phyloP scores from a whole-genome alignment of 2,797 vertebrate genomes.

The Vireo griseus region DNA sequence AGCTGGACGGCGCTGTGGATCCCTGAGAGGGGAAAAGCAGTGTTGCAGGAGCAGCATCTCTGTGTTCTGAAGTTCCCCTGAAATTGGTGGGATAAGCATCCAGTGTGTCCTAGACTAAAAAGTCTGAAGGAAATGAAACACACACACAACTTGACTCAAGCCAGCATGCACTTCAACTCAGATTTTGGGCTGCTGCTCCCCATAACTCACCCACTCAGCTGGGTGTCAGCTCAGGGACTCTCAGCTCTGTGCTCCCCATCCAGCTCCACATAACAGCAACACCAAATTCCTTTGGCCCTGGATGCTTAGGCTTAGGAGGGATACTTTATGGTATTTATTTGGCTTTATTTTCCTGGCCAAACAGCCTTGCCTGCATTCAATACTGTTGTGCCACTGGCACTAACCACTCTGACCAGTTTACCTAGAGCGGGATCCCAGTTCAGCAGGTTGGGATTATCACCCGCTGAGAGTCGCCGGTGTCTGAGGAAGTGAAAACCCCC shows the following conservation, averaged over 20 bases:
- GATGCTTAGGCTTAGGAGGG: neutral
- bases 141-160: neutral
- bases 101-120: neutral
- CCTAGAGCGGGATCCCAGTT: slow-evolving; percentile 7
- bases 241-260: neutral
- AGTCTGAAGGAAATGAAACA: slow-evolving; percentile 6
- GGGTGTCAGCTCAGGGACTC: neutral
- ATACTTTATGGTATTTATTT: neutral
- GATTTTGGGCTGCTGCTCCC: neutral
- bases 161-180: rapidly evolving
- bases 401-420: slow-evolving; percentile 10
- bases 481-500: slow-evolving; percentile 41
- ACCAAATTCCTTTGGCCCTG: neutral
- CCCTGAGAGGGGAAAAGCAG: neutral
- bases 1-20: rapidly evolving
- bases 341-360: neutral
- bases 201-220: neutral
- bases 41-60: neutral
- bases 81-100: neutral
- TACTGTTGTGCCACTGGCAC: neutral
- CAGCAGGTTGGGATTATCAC: slow-evolving; percentile 29
- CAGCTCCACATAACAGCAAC: rapidly evolving
- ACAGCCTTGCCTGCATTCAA: neutral
- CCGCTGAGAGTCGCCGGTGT: neutral
- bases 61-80: neutral